phyloP scores from a whole-genome alignment of 2,888 invertebrate genomes.

The Labia minor region DNA sequence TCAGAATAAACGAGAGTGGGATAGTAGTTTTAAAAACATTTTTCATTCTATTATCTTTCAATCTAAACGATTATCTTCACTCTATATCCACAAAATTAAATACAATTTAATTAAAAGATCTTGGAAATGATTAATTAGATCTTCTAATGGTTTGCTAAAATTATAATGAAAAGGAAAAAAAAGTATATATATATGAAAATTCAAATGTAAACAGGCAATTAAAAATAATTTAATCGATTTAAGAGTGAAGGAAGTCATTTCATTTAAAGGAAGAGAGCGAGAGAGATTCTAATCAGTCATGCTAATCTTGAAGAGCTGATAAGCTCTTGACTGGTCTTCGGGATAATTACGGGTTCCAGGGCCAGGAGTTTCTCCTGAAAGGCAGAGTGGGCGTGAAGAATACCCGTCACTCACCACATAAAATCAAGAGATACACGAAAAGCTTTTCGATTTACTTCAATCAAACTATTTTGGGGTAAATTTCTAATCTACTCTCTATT shows the following conservation, averaged over 20 bases:
- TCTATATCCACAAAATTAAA: neutral
- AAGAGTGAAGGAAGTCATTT: neutral
- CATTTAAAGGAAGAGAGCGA: neutral
- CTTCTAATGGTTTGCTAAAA: neutral
- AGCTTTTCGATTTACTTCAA: too few relatives aligned
- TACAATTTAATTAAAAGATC: neutral
- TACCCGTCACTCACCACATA: neutral
- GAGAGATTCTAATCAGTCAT: conserved; percentile 1
- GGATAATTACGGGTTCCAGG: neutral
- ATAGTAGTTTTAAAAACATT: neutral
- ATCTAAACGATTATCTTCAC: neutral
- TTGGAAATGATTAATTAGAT: conserved; percentile 8
- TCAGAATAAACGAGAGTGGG: neutral
- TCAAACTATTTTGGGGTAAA: too few relatives aligned
- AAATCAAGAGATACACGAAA: too few relatives aligned
- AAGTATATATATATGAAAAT: neutral
- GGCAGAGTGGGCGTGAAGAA: neutral
- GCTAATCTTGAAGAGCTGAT: neutral
- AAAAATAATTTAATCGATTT: conserved; percentile 14
- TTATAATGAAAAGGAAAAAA: conserved; percentile 2
- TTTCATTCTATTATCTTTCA: conserved; percentile 13
- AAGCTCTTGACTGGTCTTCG: neutral
- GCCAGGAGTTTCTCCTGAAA: neutral
- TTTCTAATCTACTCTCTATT: too few relatives aligned
- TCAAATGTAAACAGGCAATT: conserved; percentile 15